Percentiles rank a stretch among this genome's conserved stretches.
Conservation (phyloP, 2,888 invertebrate species). For the Meiosimyza decipiens region DNA sequence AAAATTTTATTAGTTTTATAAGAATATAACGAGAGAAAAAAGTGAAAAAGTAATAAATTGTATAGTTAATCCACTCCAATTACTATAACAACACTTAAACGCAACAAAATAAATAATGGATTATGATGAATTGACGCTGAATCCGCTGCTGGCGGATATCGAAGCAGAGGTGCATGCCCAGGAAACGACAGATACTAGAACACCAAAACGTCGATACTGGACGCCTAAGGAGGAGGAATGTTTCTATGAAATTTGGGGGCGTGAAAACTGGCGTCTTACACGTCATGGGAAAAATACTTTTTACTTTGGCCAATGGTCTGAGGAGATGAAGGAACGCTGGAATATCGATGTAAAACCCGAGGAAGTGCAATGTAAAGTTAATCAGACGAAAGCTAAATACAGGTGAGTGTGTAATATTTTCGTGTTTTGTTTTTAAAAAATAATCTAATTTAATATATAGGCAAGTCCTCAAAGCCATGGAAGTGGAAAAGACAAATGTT, state of each 20-base stretch:
- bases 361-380: constrained; percentile 60
- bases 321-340: constrained; percentile 55
- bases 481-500: constrained; percentile 46
- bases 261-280: constrained; percentile 60
- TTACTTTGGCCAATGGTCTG: constrained; percentile 57
- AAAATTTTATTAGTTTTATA: background rate
- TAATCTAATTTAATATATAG: constrained; percentile 38
- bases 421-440: background rate
- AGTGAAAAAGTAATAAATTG: no score
- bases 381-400: constrained; percentile 61
- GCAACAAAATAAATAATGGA: constrained; percentile 48
- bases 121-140: constrained; percentile 39
- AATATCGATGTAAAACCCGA: constrained; percentile 59
- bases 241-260: constrained; percentile 61
- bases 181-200: constrained; percentile 11
- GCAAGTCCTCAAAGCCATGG: constrained; percentile 53
- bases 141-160: constrained; percentile 39
- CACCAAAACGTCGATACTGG: constrained; percentile 58
- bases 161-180: constrained; percentile 34
- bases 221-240: constrained; percentile 59
- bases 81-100: background rate
- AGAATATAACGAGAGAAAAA: background rate
- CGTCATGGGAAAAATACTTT: constrained; percentile 59
- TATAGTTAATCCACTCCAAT: background rate
- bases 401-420: constrained; percentile 46